Percentiles rank a stretch among this genome's conserved stretches.
Evolutionary conservation across 1,140 invertebrate species (phyloP).

Genomic region (Acarapis woodi): DNA sequence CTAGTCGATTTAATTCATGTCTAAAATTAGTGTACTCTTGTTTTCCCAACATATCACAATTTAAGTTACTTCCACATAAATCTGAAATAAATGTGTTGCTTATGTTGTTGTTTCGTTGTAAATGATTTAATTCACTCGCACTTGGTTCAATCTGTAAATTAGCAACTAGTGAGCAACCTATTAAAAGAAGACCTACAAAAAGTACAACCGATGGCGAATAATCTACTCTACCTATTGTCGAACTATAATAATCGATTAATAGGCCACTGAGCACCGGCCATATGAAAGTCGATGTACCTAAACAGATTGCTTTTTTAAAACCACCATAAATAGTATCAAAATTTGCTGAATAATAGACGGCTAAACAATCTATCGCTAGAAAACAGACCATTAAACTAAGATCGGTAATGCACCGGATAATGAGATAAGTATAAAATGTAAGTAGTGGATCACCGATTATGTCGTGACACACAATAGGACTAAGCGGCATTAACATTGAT

Average conservation of each 20-base stretch:
- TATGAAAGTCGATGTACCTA: slow-evolving; percentile 6
- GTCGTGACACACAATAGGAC: slow-evolving; percentile 11
- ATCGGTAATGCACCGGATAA: slow-evolving; percentile 11
- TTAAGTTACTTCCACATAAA: no score
- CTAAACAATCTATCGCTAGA: slow-evolving; percentile 11
- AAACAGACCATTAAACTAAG: slow-evolving; percentile 10
- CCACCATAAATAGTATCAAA: slow-evolving; percentile 13
- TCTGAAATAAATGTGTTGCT: no score
- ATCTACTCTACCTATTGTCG: slow-evolving; percentile 7
- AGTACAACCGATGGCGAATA: slow-evolving; percentile 11
- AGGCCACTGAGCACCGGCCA: slow-evolving; percentile 12
- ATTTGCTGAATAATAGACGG: slow-evolving; percentile 11
- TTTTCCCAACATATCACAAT: no score
- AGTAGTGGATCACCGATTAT: slow-evolving; percentile 10
- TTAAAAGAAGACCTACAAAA: slow-evolving; percentile 11
- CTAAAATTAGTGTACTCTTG: no score
- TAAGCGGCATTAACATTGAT: no score
- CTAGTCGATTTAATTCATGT: neutral
- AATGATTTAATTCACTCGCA: no score
- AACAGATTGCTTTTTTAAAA: neutral
- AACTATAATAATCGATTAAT: slow-evolving; percentile 11
- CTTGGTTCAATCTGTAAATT: slow-evolving; percentile 9
- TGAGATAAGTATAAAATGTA: slow-evolving; percentile 12
- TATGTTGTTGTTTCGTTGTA: no score
- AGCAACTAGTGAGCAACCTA: slow-evolving; percentile 10